Conservation (phyloP, 2,113 vertebrate genomes). For the Gallinago paraguaiae region DNA sequence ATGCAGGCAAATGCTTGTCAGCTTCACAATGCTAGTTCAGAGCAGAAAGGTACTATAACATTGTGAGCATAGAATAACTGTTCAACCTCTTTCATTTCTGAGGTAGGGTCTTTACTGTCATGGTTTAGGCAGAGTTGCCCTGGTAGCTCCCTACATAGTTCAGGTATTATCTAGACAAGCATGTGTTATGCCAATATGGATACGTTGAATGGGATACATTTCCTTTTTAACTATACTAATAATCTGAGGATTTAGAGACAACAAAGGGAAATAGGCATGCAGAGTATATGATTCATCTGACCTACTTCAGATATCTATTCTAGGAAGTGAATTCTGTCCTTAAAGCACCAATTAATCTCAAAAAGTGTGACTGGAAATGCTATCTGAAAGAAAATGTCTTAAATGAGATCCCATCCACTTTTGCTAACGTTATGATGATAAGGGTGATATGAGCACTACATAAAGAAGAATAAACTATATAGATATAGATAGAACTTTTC, state of each 20-base stretch:
- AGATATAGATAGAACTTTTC: not conserved
- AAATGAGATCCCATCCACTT: not conserved
- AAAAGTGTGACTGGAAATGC: not conserved
- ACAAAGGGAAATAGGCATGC: not conserved
- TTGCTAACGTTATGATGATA: not conserved
- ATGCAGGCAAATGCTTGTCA: not conserved
- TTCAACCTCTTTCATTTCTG: not conserved
- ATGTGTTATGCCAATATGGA: not conserved
- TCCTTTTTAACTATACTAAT: not conserved
- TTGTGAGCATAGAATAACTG: not conserved
- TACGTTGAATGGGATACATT: not conserved
- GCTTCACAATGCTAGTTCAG: not conserved
- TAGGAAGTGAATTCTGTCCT: conserved; percentile 12
- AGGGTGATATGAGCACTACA: not conserved
- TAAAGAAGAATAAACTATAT: not conserved
- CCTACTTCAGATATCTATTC: conserved; percentile 12
- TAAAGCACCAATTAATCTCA: not conserved
- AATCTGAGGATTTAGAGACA: conserved; percentile 6
- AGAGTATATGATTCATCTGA: not conserved
- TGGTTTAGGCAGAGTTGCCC: not conserved
- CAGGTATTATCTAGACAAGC: not conserved
- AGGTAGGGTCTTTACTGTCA: not conserved
- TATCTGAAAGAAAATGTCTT: not conserved
- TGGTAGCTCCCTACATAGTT: not conserved
- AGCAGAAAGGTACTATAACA: not conserved